Base-by-base conservation (phyloP, 2,113 vertebrate species). In the Chelonoidis abingdonii region DNA sequence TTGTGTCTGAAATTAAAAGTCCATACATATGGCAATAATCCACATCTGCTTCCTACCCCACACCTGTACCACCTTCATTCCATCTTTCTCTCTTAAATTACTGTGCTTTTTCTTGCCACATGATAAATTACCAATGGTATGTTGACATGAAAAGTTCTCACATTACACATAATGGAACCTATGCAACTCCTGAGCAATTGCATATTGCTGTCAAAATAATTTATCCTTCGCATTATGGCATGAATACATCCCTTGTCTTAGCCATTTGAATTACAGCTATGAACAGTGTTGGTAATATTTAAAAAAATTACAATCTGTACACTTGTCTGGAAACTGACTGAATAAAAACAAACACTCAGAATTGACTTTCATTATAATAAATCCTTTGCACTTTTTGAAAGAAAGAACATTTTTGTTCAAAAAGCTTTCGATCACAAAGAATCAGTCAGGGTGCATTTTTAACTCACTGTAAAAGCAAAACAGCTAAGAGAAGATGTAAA, bases 121-220 rank as follows among this genome's bases (percentile, higher is more conserved):
- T 47, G 91, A 92, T 83, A 53, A 88, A 92, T 80, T 75, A 80
- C 38, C 89, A 86, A 1, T 41, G 72, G 27, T 89, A 80, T 27
- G 50, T 5, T 1, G 5, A 82, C 79, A 89, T 6, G 17, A 93
- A 84, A 27, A 93, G 83, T 82, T 93, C 88, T 94, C 88, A 87
- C 4, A 19, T 84, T 81, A 95, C 90, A 94, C 92, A 94, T 75
- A 95, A 94, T 3, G 35, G 44, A 62, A 93, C n/a, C 17, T 84
- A 54, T 35, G 62, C 29, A 91, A 85, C 53, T 90, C 87, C 78
- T 49, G 53, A 96, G 93, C 95, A 94, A 94, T 27, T 93, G 72
- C 86, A 84, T 29, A 82, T 24, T 44, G 19, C 78, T 97, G 83
- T 92, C 96, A 96, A 95, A 88, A 87, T 92, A 93, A 98, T 80